Percentiles rank a stretch among this genome's conserved stretches.
Conservation (phyloP, 2,797 vertebrate species). For the Artibeus jamaicensis region DNA sequence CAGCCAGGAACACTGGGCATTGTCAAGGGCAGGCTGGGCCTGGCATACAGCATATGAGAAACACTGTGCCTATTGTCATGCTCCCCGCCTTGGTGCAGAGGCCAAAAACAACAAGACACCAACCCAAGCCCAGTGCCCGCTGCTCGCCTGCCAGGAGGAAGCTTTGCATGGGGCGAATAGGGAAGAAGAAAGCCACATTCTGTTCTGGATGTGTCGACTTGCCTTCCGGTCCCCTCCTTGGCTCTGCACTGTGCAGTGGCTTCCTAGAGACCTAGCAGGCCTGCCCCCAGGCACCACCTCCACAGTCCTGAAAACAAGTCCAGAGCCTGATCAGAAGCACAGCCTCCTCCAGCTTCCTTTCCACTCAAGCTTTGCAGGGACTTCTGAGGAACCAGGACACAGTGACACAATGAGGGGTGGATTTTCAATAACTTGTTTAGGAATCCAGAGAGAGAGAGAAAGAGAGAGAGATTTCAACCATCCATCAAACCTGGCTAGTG, state of each 20-base stretch:
- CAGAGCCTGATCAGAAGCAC: not conserved
- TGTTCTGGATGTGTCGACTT: not conserved
- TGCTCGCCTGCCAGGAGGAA: not conserved
- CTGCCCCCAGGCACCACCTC: not conserved
- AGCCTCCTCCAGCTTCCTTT: not conserved
- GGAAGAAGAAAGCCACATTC: not conserved
- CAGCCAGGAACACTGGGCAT: not conserved
- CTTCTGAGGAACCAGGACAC: not conserved
- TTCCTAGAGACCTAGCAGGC: not conserved
- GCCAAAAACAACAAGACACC: constrained; percentile 72
- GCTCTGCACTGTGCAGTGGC: not conserved
- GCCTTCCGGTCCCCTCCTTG: no score
- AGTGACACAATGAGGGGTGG: not conserved
- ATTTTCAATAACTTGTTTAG: not conserved
- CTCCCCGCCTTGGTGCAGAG: not conserved
- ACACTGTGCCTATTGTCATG: not conserved
- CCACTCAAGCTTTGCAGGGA: not conserved
- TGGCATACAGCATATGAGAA: not conserved
- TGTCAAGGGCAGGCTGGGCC: not conserved
- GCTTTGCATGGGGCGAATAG: not conserved
- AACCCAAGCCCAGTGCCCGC: not conserved
- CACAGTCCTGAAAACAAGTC: not conserved
- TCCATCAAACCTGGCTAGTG: not conserved
- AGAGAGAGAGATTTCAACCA: not conserved
- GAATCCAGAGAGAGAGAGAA: not conserved